Evolutionary conservation across 2,888 invertebrate species (phyloP).

Genomic region (Caenorhabditis sp.): DNA sequence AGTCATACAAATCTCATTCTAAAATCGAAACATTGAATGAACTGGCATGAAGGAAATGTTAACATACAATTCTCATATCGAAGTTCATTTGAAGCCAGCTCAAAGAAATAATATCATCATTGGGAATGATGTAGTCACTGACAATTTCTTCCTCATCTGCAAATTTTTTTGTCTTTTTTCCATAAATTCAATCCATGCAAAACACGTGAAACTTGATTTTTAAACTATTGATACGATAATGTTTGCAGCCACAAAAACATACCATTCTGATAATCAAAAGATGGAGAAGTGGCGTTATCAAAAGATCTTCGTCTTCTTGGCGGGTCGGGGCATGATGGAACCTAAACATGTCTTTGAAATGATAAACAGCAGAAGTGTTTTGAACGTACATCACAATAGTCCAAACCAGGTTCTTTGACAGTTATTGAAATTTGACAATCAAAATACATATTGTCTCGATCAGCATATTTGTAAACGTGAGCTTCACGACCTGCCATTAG

Average conservation of each 20-base stretch:
- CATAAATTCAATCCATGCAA: neutral
- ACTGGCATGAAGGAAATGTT: neutral
- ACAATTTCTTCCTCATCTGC: conserved; percentile 14
- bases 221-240: no score
- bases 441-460: conserved; percentile 67
- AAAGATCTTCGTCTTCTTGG: conserved; percentile 54
- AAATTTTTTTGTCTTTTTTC: no score
- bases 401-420: conserved; percentile 65
- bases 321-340: conserved; percentile 65
- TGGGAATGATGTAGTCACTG: conserved; percentile 45
- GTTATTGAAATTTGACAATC: conserved; percentile 68
- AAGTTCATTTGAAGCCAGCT: conserved; percentile 46
- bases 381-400: conserved; percentile 56
- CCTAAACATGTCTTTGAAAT: conserved; percentile 28
- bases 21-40: conserved; percentile 3
- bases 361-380: neutral
- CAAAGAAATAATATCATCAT: conserved; percentile 37
- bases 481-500: conserved; percentile 67
- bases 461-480: conserved; percentile 70
- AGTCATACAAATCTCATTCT: conserved; percentile 54
- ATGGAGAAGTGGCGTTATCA: conserved; percentile 1
- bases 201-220: neutral
- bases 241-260: neutral
- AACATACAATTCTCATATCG: conserved; percentile 32
- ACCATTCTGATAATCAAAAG: neutral